Evolutionary conservation across 1,140 invertebrate species (phyloP).

Genomic region (Drosophila watanabei): DNA sequence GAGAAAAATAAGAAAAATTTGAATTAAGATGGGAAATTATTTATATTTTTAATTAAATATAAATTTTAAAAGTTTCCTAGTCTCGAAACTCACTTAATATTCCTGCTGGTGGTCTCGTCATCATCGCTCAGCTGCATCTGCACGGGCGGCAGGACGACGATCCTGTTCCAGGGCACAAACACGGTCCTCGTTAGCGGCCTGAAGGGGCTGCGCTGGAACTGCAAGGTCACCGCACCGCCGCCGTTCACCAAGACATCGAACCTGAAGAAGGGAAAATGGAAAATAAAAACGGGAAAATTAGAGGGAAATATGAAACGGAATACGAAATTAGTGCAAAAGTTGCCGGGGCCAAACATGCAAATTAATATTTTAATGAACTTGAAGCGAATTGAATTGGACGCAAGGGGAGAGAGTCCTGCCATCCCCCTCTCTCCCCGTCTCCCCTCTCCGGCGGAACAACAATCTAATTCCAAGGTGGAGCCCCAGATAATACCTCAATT

Average conservation of each 20-base stretch:
- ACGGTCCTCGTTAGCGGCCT: constrained; percentile 94
- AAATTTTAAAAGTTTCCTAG: too few relatives aligned
- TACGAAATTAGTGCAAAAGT: constrained; percentile 38
- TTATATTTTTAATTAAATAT: too few relatives aligned
- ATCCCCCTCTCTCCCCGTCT: neutral
- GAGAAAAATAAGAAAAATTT: neutral
- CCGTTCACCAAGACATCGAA: constrained; percentile 99
- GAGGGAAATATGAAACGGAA: constrained; percentile 2
- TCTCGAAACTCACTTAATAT: constrained; percentile 86
- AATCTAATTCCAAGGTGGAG: constrained; percentile 13
- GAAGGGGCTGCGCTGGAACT: constrained; percentile 98
- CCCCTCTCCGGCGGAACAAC: neutral
- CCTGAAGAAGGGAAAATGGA: constrained; percentile 87
- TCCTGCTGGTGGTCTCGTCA: constrained; percentile 87
- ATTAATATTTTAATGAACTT: constrained; percentile 83
- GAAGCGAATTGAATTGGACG: constrained; percentile 8
- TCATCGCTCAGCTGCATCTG: constrained; percentile 94
- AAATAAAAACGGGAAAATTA: neutral
- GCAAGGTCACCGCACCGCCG: constrained; percentile 98
- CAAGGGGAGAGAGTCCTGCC: neutral
- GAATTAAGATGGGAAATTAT: too few relatives aligned
- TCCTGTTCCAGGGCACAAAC: constrained; percentile 98
- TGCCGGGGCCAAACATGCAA: constrained; percentile 67
- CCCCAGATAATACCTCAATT: constrained; percentile 78
- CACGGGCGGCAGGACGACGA: constrained; percentile 95